Conservation (phyloP, 1,140 invertebrate genomes). For the Nasonia vitripennis region DNA sequence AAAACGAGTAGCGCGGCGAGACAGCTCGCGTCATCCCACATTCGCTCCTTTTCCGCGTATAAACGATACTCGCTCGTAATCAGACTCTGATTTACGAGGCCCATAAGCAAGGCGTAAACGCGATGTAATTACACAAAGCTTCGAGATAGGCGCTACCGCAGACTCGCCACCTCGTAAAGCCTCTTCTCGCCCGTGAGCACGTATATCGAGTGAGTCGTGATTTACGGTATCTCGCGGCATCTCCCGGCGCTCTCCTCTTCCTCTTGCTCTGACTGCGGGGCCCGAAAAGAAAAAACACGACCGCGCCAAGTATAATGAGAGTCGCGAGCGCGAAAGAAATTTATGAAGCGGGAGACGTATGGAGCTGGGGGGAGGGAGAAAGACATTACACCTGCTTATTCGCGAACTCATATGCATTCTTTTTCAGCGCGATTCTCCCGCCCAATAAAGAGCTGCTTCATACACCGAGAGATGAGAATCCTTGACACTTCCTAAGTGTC, state of each 20-base stretch:
- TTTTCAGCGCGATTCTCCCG: neutral
- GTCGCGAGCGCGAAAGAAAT: slow-evolving; percentile 16
- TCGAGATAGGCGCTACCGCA: slow-evolving; percentile 38
- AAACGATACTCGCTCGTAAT: neutral
- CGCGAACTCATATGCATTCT: neutral
- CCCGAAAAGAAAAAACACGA: neutral
- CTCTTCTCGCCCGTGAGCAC: neutral
- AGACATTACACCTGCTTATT: slow-evolving; percentile 19
- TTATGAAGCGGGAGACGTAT: neutral
- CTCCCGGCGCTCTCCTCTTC: slow-evolving; percentile 16
- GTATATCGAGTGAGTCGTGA: slow-evolving; percentile 36
- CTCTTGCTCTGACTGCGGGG: neutral
- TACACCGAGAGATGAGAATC: no score
- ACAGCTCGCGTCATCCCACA: neutral
- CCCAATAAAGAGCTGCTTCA: no score
- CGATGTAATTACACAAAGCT: slow-evolving; percentile 35
- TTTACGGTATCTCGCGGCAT: slow-evolving; percentile 56
- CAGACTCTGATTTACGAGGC: slow-evolving; percentile 22
- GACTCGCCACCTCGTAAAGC: slow-evolving; percentile 52
- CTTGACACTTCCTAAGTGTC: no score
- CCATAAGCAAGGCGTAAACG: slow-evolving; percentile 28
- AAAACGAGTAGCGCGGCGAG: neutral
- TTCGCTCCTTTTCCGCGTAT: neutral
- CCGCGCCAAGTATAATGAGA: neutral
- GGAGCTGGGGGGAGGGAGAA: no score